Evolutionary conservation across 2,888 invertebrate genomes (phyloP).

Genomic region (Muscina levida): DNA sequence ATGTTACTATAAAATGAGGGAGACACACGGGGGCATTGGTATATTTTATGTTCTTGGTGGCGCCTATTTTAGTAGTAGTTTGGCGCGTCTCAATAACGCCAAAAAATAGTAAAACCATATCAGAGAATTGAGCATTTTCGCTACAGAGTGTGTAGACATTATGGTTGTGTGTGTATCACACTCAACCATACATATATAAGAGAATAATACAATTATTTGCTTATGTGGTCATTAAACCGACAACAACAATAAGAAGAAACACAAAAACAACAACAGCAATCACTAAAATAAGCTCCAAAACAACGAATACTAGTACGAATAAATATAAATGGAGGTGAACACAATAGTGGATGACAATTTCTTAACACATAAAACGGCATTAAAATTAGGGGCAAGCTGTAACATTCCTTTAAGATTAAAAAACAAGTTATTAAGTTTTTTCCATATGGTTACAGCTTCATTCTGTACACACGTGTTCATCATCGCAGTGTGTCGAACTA

Average conservation of each 20-base stretch:
- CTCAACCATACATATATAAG: constrained; percentile 58
- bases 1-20: no score
- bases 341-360: constrained; percentile 9
- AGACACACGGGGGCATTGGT: constrained; percentile 6
- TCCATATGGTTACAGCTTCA: no score
- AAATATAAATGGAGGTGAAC: constrained; percentile 38
- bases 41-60: constrained; percentile 58
- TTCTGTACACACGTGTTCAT: no score
- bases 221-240: constrained; percentile 47
- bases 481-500: no score
- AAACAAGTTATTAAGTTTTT: background rate
- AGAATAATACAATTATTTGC: constrained; percentile 25
- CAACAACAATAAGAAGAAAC: no score
- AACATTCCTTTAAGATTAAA: constrained; percentile 15
- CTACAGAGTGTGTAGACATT: constrained; percentile 52
- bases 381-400: background rate
- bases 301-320: background rate
- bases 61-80: constrained; percentile 64
- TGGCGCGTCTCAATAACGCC: constrained; percentile 65
- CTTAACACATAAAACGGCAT: background rate
- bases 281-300: background rate
- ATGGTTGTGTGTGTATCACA: constrained; percentile 66
- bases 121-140: constrained; percentile 43
- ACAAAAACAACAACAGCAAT: background rate
- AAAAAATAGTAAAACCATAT: constrained; percentile 48